phyloP scores from a whole-genome alignment of 1,140 invertebrate species.

The Monomorium pharaonis region DNA sequence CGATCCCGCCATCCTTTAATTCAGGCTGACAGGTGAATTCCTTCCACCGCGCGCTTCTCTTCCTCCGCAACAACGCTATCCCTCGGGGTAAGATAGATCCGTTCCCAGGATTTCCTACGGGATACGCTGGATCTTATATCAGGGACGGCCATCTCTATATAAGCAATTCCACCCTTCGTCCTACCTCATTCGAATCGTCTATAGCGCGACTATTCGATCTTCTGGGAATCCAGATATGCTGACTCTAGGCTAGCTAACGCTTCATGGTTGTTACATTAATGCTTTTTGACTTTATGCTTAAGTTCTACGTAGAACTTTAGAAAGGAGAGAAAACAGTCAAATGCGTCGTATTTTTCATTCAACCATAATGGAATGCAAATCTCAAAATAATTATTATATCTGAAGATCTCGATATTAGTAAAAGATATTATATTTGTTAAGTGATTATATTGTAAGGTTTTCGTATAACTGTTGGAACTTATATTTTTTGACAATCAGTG shows the following conservation, averaged over 20 bases:
- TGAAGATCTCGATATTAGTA: not conserved
- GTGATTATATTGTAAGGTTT: constrained; percentile 6
- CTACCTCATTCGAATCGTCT: constrained; percentile 70
- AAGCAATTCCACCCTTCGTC: constrained; percentile 79
- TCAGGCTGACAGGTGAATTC: constrained; percentile 84
- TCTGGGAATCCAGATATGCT: constrained; percentile 72
- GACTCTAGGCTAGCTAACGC: constrained; percentile 55
- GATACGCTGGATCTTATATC: constrained; percentile 85
- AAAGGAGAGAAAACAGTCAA: not conserved
- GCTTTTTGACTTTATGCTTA: not conserved
- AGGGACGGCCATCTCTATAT: constrained; percentile 84
- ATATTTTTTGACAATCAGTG: constrained; percentile 14
- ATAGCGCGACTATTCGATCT: constrained; percentile 70
- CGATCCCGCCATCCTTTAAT: constrained; percentile 85
- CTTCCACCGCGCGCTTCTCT: constrained; percentile 72
- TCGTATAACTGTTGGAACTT: not conserved
- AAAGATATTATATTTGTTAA: constrained; percentile 35
- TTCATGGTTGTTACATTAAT: constrained; percentile 42
- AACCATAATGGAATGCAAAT: not conserved
- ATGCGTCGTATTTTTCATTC: not conserved
- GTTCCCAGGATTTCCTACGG: constrained; percentile 86
- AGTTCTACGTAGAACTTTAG: not conserved
- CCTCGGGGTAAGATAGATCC: constrained; percentile 86
- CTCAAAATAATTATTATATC: constrained; percentile 46
- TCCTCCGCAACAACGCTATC: constrained; percentile 74